Evolutionary conservation across 2,797 vertebrate genomes (phyloP), one percentile per base, ranked within the genome.

Genomic region (Chelidonichthys spinosus): DNA sequence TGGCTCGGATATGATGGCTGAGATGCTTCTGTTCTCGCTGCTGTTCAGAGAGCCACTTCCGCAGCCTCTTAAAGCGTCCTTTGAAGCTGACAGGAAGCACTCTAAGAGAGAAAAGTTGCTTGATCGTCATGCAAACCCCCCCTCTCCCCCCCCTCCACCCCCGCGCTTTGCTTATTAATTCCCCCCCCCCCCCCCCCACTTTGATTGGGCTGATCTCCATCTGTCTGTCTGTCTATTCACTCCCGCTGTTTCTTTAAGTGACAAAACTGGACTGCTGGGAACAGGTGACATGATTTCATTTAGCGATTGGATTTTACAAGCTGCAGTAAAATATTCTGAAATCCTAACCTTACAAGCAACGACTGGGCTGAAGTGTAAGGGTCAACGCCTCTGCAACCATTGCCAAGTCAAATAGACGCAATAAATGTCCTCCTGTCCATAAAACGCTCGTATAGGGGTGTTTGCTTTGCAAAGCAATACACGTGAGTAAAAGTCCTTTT

Each of bases 51-150:
- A 92, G 81, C 87, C 88, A 89, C 88, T 91, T 92, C 85, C 67
- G 69, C 59, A 63, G 73, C 86, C 89, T 92, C 90, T 92, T 91
- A 87, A 89, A 89, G 81, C 44, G 2, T 74, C 82, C 92, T 95
- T 94, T 95, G 94, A 95, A 93, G 92, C 88, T 75, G 82, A 82
- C 74, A 87, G 82, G 88, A 91, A 89, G 86, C 88, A 88, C 86
- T 87, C 83, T 40, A 72, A 80, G 75, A 82, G 85, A 88, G 81
- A 83, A 85, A 85, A 89, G 84, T 83, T 81, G 83, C 87, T 89
- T 86, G 69, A 85, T 90, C 81, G 65, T 86, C 79, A 88, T 88
- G 83, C 82, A 89, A 87, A 89, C 86, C 79, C 49, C 71, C 43
- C 72, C 70, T 67, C 58, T 49, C 52, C 25, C 76, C 63, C 65